A percentile compares a stretch with the other conserved stretches of the same genome.
These are phyloP conservation scores for Seira sanloemensis DNA, from an alignment of 2,888 invertebrate genomes.

Conservation along the genomic window DNA sequence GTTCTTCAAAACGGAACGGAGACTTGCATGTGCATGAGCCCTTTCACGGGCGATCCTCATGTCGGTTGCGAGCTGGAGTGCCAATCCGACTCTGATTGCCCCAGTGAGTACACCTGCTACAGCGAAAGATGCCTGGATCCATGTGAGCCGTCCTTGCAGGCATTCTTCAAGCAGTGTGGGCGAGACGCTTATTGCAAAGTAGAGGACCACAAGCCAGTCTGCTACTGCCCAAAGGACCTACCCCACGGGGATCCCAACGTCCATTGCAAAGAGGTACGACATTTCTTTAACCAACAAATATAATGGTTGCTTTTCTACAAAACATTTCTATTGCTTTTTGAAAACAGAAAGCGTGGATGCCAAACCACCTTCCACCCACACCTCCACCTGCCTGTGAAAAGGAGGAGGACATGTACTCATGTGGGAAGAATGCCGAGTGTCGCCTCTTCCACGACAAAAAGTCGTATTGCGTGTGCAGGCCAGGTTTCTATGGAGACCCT, in stretches of 20 bases:
- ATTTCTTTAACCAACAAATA: not conserved
- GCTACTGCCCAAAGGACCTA: constrained; percentile 73
- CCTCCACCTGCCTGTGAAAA: constrained; percentile 40
- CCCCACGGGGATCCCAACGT: constrained; percentile 58
- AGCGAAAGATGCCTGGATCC: constrained; percentile 67
- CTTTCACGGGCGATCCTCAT: constrained; percentile 65
- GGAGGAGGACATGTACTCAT: constrained; percentile 15
- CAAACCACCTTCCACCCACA: constrained; percentile 41
- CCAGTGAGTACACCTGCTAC: constrained; percentile 56
- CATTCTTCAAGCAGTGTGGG: constrained; percentile 64
- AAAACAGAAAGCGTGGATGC: constrained; percentile 64
- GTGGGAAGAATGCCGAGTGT: constrained; percentile 60
- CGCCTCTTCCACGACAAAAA: constrained; percentile 55
- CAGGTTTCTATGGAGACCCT: constrained; percentile 66
- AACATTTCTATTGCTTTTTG: not conserved
- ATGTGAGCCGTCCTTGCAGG: constrained; percentile 55
- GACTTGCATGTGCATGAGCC: constrained; percentile 65
- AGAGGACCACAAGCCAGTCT: constrained; percentile 74
- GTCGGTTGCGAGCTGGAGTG: constrained; percentile 67
- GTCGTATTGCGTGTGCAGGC: constrained; percentile 47
- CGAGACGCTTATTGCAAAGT: constrained; percentile 74
- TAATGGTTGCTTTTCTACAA: too few species aligned
- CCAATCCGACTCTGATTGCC: constrained; percentile 61
- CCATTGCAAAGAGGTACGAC: constrained; percentile 65
- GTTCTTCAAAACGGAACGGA: constrained; percentile 51